Conservation (phyloP, 2,888 invertebrate genomes). For the Cerceris ruficornis region DNA sequence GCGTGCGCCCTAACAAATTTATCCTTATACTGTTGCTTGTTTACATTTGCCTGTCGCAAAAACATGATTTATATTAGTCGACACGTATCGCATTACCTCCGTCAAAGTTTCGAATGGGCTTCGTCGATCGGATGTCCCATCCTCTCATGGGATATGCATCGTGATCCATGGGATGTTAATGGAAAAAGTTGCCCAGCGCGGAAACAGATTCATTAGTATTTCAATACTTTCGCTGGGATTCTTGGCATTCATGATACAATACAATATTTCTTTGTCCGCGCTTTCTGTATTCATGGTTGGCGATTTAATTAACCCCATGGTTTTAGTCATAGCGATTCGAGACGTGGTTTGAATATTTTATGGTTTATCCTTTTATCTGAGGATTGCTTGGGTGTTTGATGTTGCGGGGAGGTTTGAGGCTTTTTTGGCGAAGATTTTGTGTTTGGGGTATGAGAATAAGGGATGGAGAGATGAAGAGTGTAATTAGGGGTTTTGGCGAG, state of each 20-base stretch:
- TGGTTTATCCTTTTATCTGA: too few relatives aligned
- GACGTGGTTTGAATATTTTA: too few relatives aligned
- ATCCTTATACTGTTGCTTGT: background rate
- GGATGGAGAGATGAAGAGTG: too few relatives aligned
- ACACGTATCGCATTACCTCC: constrained; percentile 23
- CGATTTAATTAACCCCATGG: too few relatives aligned
- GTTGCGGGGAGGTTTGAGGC: too few relatives aligned
- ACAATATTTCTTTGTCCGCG: too few relatives aligned
- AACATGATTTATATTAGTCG: background rate
- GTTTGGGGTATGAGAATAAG: too few relatives aligned
- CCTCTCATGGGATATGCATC: constrained; percentile 4
- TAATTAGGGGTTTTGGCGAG: too few relatives aligned
- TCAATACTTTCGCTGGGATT: background rate
- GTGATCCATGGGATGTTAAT: constrained; percentile 15
- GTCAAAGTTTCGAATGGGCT: background rate
- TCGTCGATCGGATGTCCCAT: background rate
- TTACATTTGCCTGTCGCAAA: background rate
- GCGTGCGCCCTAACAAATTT: constrained; percentile 54
- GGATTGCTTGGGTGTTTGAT: too few relatives aligned
- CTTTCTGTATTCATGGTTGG: too few relatives aligned
- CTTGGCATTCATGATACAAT: background rate
- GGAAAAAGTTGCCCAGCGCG: constrained; percentile 36
- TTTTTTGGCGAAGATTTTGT: too few relatives aligned
- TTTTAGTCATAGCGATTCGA: too few relatives aligned
- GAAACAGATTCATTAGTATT: constrained; percentile 11